These are phyloP conservation scores for Eciton burchellii DNA, from an alignment of 1,140 invertebrate species.

Conservation along the genomic window DNA sequence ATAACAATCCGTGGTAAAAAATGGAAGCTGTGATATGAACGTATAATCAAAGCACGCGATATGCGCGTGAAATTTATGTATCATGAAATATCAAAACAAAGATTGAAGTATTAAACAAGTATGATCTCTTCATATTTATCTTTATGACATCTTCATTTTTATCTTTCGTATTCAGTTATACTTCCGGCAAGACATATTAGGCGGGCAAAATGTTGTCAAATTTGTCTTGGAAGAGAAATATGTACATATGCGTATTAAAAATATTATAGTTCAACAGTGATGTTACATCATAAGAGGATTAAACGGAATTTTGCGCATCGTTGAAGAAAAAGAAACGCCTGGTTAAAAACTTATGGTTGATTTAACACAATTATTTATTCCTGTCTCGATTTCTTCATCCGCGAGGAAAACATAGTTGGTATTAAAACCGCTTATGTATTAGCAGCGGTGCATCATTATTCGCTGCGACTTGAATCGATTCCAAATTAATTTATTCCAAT, in stretches of 20 bases:
- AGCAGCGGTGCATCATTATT: not conserved
- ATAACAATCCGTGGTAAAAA: not conserved
- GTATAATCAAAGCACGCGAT: no score
- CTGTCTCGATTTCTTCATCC: no score
- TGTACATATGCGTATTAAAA: no score
- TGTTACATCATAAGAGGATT: not conserved
- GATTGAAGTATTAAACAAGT: not conserved
- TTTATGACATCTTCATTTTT: no score
- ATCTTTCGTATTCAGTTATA: no score
- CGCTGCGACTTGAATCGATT: constrained; percentile 56
- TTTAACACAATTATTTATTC: not conserved
- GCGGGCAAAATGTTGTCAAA: no score
- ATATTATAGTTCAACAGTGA: no score
- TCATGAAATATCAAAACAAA: not conserved
- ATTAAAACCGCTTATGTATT: constrained; percentile 27
- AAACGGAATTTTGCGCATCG: not conserved
- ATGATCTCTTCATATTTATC: no score
- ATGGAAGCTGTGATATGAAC: not conserved
- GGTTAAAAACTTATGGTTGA: constrained; percentile 30
- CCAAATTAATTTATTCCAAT: constrained; percentile 64
- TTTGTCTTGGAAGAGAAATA: no score
- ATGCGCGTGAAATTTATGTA: not conserved
- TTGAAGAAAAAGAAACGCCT: not conserved
- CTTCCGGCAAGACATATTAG: no score
- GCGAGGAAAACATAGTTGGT: constrained; percentile 22